Percentiles rank a stretch among this genome's conserved stretches.
Evolutionary conservation across 1,140 invertebrate genomes (phyloP).

Genomic region (Arion vulgaris): DNA sequence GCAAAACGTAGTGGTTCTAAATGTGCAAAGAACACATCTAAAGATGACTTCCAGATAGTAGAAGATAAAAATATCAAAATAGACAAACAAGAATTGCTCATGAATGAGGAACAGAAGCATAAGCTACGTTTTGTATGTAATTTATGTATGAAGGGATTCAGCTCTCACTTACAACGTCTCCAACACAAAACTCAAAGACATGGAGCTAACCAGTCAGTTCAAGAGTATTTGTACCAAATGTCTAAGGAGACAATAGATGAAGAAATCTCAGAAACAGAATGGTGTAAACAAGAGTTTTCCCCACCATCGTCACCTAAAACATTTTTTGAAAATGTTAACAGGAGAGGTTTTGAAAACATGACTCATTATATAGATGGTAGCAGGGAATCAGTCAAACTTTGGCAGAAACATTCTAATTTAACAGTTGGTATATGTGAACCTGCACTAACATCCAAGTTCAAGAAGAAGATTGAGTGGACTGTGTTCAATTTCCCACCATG

Average conservation of each 20-base stretch:
- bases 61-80: not conserved
- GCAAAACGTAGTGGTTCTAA: constrained; percentile 26
- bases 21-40: constrained; percentile 6
- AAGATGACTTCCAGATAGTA: not conserved
- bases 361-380: constrained; percentile 55
- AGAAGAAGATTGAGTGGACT: constrained; percentile 47
- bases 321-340: constrained; percentile 55
- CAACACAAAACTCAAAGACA: constrained; percentile 23
- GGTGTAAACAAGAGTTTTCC: not conserved
- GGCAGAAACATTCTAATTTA: constrained; percentile 45
- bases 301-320: constrained; percentile 41
- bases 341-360: constrained; percentile 56
- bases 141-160: constrained; percentile 17
- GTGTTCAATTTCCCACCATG: constrained; percentile 58
- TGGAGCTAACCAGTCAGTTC: constrained; percentile 28
- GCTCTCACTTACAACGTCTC: constrained; percentile 13
- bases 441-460: not conserved
- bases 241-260: constrained; percentile 36
- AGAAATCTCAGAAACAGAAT: constrained; percentile 21
- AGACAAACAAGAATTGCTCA: not conserved
- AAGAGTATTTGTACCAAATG: constrained; percentile 34
- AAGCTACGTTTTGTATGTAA: constrained; percentile 19
- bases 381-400: constrained; percentile 43
- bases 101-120: not conserved
- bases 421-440: constrained; percentile 37